Evolutionary conservation across 92 coral and sea anemone species (phyloP), one percentile per base, ranked within the genome.

Genomic region (Ricordea florida): DNA sequence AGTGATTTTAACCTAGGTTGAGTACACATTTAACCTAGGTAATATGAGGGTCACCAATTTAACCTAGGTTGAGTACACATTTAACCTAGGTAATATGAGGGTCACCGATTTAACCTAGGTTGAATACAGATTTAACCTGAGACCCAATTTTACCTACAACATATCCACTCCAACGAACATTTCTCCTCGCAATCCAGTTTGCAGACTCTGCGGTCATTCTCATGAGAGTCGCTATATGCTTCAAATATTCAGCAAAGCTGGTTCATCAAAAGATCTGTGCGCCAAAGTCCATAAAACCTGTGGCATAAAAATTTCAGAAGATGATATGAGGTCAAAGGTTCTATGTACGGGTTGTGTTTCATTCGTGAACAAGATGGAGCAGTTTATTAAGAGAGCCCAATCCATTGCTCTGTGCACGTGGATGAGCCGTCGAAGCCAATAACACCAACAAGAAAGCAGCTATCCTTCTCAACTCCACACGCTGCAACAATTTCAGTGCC

Each of bases 341-440:
- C 49, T 65, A 5, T 66, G 83, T 32, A 49, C 49, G 36, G 69
- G 57, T 32, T 69, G 79, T 57, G 85, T 30, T 36, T 28, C 29
- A 13, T 73, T 57, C 59, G 71, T 72, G 22, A 24, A 15, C 49
- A 42, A 42, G 13, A 42, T 10, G 49, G 17, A 15, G 14, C 17
- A 15, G 13, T 72, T 72, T 41, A 57, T 6, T 34, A 30, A 72
- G 58, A 33, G 40, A 49, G 10, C 15, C 58, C 69, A 37, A n/a
- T n/a, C n/a, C 20, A 45, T n/a, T n/a, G 52, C 52, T 45, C 22
- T 24, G 3, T n/a, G n/a, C n/a, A 45, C 49, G 48, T 24, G 62
- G 63, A 69, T 69, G 62, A 69, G 76, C 31, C 76, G 62, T 69
- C 76, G 63, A 69, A 50, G 76, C 49, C 45, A 69, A 25, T 69